Evolutionary conservation across 2,888 invertebrate species (phyloP).

Genomic region (Protophormia terraenovae): DNA sequence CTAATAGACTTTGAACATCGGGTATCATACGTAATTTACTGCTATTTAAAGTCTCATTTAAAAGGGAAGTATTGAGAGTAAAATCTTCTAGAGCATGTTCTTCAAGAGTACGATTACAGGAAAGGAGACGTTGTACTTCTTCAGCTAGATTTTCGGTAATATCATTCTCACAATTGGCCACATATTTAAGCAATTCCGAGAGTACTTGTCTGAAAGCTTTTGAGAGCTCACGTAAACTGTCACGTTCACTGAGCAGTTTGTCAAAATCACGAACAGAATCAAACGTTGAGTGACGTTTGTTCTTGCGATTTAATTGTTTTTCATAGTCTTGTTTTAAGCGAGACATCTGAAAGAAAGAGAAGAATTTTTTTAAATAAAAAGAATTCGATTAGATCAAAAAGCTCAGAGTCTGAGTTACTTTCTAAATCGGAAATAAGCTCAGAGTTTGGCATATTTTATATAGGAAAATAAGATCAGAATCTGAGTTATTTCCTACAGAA

Average conservation of each 20-base stretch:
- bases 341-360: conserved; percentile 76
- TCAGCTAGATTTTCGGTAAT: conserved; percentile 88
- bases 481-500: not conserved
- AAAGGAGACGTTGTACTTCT: conserved; percentile 79
- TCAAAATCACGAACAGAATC: conserved; percentile 80
- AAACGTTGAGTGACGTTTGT: conserved; percentile 80
- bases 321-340: conserved; percentile 80
- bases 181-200: conserved; percentile 87
- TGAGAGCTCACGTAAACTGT: conserved; percentile 86
- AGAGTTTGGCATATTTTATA: not conserved
- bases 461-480: not conserved
- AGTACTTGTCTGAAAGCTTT: conserved; percentile 86
- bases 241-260: conserved; percentile 82
- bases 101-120: conserved; percentile 74
- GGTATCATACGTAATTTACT: conserved; percentile 85
- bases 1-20: conserved; percentile 84
- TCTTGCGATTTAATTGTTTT: conserved; percentile 80
- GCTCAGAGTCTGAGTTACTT: no score
- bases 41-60: conserved; percentile 72
- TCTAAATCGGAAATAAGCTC: no score
- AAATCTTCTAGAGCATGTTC: conserved; percentile 70
- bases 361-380: not conserved
- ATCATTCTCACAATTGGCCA: conserved; percentile 89
- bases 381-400: not conserved
- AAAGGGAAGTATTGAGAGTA: conserved; percentile 69